Conservation (phyloP, 2,888 invertebrate species). For the Lithodes maja region DNA sequence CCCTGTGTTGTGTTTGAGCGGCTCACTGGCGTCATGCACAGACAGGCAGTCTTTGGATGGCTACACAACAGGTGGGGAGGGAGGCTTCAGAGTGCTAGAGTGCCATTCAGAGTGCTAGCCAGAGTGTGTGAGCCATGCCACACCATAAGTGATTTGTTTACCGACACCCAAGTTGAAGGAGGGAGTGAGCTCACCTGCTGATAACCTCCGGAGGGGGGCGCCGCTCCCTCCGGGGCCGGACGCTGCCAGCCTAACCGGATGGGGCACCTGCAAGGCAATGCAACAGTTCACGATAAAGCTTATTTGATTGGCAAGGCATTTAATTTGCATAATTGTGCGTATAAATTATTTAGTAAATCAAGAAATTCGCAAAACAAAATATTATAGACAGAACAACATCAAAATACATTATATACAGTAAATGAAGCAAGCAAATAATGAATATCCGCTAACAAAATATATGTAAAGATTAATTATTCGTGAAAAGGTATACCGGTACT, state of each 20-base stretch:
- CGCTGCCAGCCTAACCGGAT: background rate
- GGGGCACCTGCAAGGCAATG: background rate
- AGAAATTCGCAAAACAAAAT: too few relatives aligned
- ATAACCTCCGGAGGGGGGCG: conserved; percentile 29
- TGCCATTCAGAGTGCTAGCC: conserved; percentile 38
- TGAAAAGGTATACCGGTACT: too few relatives aligned
- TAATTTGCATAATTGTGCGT: too few relatives aligned
- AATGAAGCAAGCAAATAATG: too few relatives aligned
- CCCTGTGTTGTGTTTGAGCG: conserved; percentile 60
- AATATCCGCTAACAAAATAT: too few relatives aligned
- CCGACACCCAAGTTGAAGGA: conserved; percentile 33
- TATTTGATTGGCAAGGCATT: too few relatives aligned
- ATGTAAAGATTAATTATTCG: too few relatives aligned
- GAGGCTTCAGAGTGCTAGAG: conserved; percentile 57
- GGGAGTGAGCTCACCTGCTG: conserved; percentile 29
- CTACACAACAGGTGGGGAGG: conserved; percentile 64
- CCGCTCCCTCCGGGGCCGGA: background rate
- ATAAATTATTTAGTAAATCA: too few relatives aligned
- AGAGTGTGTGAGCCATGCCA: conserved; percentile 43
- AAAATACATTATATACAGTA: too few relatives aligned
- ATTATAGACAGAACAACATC: too few relatives aligned
- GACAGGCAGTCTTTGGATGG: conserved; percentile 64
- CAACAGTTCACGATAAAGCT: too few relatives aligned
- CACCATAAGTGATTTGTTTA: conserved; percentile 47
- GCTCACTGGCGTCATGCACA: conserved; percentile 59